phyloP scores from a whole-genome alignment of 2,113 vertebrate genomes.

The Callithrix jacchus region DNA sequence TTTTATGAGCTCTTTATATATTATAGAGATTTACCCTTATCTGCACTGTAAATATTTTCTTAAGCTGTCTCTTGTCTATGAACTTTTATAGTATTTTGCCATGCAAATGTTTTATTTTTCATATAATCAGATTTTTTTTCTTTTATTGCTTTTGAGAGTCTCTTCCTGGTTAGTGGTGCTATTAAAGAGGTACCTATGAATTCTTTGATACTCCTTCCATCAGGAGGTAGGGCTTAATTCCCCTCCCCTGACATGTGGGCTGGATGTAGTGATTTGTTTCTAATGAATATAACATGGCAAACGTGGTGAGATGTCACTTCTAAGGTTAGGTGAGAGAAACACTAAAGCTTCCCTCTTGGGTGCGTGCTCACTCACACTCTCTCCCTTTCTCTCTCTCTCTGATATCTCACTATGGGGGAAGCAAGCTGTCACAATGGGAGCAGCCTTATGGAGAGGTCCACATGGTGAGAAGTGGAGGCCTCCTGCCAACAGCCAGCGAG shows the following conservation, averaged over 20 bases:
- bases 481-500: background rate
- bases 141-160: background rate
- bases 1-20: conserved; percentile 18
- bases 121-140: background rate
- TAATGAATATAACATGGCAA: background rate
- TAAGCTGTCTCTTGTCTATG: background rate
- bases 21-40: background rate
- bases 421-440: background rate
- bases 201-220: background rate
- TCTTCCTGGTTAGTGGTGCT: background rate
- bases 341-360: background rate
- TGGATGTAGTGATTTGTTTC: background rate
- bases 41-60: background rate
- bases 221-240: background rate
- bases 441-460: background rate
- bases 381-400: no score
- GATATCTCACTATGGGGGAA: background rate
- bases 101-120: background rate
- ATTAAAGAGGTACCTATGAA: background rate
- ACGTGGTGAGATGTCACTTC: background rate
- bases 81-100: background rate
- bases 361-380: background rate
- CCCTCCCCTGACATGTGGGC: background rate
- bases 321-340: background rate
- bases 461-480: background rate